Evolutionary conservation across 1,140 invertebrate species (phyloP), one percentile per base, ranked within the genome.

Genomic region (Lordiphosa collinella): DNA sequence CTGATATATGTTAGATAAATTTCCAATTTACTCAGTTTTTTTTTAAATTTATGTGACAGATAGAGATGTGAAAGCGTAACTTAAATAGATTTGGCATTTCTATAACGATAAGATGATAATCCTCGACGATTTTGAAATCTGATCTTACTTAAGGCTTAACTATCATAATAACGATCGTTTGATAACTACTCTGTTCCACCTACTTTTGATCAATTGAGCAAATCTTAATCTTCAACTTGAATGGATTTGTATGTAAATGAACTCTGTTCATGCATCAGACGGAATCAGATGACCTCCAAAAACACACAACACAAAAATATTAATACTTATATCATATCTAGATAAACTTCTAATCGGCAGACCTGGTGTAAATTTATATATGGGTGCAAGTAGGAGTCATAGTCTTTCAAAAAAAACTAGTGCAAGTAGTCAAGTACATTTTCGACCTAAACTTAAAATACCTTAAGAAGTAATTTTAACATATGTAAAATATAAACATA

Each of bases 401-500:
- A 59, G 49, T 41, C 49, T 36, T 44, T 29, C 25, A 29, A 29
- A 59, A 40, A 35, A 25, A 46, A 44, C 50, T 38, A 40, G 52
- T 40, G 58, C 38, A 61, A 40, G 31, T 61, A 61, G 25, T 29
- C 57, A 63, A 10, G 48, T 53, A 60, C 59, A 63, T 29, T 29
- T 29, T 29, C 25, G 25, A 13, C 37, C 58, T 63, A 22, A 31
- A 36, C 59, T 63, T 63, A 62, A 41, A n/a, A 18, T 29, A 29
- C 25, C 25, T 29, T 29, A 29, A 29, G 25, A 29, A 29, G 7
- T 14, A 38, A 14, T 38, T 47, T 48, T 48, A 57, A 56, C 36
- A 49, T 56, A 65, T 43, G 51, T 64, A 55, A 64, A 53, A 38
- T 68, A 68, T 47, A 68, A 44, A 46, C 12, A 29, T 43, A 13